Evolutionary conservation across 2,888 invertebrate species (phyloP).

Genomic region (Rhodophaea formosa): DNA sequence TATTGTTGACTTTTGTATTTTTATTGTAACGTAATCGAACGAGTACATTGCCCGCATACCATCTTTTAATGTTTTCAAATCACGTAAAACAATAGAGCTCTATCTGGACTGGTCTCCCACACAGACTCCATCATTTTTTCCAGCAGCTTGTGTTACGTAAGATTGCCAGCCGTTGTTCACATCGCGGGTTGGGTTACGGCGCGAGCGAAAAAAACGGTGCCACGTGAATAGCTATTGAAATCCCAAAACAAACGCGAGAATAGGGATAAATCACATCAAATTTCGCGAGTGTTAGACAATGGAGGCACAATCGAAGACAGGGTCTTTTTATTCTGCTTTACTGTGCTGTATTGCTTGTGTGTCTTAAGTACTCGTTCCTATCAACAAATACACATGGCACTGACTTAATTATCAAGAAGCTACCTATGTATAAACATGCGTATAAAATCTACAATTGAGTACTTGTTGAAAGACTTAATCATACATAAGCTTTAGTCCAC

Average conservation of each 20-base stretch:
- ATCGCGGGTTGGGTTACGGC: conserved; percentile 3
- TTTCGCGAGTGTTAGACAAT: conserved; percentile 44
- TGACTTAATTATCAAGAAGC: background rate
- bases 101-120: background rate
- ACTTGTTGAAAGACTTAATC: no score
- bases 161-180: background rate
- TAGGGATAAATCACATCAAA: conserved; percentile 40
- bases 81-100: background rate
- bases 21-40: no score
- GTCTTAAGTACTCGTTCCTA: background rate
- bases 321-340: background rate
- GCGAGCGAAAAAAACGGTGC: background rate
- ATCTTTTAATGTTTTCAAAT: background rate
- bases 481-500: no score
- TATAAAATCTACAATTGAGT: no score
- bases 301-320: conserved; percentile 25
- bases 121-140: background rate
- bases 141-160: background rate
- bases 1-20: no score
- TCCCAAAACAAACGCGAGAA: conserved; percentile 28
- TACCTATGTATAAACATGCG: no score
- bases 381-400: no score
- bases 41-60: background rate
- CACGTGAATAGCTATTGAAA: conserved; percentile 16
- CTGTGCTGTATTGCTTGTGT: background rate